These are phyloP conservation scores for Salmo trutta DNA, from an alignment of 2,797 vertebrate species.

Conservation along the genomic window DNA sequence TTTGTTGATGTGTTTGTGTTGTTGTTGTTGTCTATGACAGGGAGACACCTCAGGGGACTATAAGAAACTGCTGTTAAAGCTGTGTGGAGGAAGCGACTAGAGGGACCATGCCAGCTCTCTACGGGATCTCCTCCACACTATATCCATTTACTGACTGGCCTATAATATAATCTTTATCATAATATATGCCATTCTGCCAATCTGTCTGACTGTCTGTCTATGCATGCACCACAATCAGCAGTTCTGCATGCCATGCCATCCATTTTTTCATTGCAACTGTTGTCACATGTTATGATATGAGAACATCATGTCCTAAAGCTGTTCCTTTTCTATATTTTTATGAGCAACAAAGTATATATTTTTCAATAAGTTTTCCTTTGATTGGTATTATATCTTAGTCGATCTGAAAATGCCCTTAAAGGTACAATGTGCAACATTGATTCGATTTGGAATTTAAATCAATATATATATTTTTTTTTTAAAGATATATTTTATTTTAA, in stretches of 20 bases:
- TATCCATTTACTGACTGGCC: conserved; percentile 33
- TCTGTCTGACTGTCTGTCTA: background rate
- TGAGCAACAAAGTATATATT: conserved; percentile 39
- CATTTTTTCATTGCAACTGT: conserved; percentile 45
- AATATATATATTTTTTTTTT: conserved; percentile 53
- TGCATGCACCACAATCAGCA: conserved; percentile 28
- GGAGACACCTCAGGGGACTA: conserved; percentile 98
- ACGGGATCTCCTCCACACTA: background rate
- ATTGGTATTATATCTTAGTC: conserved; percentile 29
- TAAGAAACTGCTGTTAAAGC: conserved; percentile 92
- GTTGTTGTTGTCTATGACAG: conserved; percentile 68
- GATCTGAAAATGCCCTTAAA: conserved; percentile 20
- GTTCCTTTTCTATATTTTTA: conserved; percentile 40
- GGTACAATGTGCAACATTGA: background rate
- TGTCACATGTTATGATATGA: conserved; percentile 25
- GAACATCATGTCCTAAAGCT: conserved; percentile 25
- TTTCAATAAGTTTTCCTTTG: conserved; percentile 15
- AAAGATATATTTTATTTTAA: conserved; percentile 26
- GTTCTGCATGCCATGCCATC: conserved; percentile 58
- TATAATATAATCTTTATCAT: conserved; percentile 12
- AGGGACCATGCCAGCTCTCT: conserved; percentile 7
- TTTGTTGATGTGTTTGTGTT: conserved; percentile 19
- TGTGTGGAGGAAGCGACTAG: conserved; percentile 95
- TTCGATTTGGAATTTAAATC: conserved; percentile 25
- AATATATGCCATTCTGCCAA: background rate